Evolutionary conservation across 2,888 invertebrate genomes (phyloP).

Genomic region (Hecatera dysodea): DNA sequence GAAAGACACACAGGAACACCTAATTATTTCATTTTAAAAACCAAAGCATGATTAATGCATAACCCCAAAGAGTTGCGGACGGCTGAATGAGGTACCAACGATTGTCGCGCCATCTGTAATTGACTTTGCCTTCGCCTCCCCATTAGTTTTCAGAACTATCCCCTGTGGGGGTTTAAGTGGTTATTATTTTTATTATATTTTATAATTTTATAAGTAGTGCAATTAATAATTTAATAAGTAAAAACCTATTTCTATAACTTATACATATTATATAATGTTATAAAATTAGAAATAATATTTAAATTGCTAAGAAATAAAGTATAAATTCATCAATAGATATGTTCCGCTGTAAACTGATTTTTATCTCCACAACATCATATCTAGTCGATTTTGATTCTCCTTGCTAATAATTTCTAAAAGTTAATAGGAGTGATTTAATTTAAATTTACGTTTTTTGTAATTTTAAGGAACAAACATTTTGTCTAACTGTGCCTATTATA

Average conservation of each 20-base stretch:
- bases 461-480: neutral
- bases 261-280: neutral
- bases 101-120: no score
- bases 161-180: no score
- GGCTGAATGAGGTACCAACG: no score
- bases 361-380: neutral
- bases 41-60: no score
- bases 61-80: no score
- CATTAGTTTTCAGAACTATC: no score
- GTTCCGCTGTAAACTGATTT: neutral
- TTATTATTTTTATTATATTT: no score
- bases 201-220: no score
- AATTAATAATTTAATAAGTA: conserved; percentile 10
- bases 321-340: neutral
- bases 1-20: no score
- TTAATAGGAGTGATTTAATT: neutral
- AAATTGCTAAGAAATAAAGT: conserved; percentile 7
- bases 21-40: no score
- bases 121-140: no score
- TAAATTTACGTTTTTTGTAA: neutral
- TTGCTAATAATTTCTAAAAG: neutral
- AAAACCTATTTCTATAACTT: neutral
- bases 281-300: neutral
- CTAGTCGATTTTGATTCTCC: neutral
- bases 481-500: neutral